phyloP scores from a whole-genome alignment of 2,797 vertebrate genomes.

The Xiphorhynchus erythropygius region DNA sequence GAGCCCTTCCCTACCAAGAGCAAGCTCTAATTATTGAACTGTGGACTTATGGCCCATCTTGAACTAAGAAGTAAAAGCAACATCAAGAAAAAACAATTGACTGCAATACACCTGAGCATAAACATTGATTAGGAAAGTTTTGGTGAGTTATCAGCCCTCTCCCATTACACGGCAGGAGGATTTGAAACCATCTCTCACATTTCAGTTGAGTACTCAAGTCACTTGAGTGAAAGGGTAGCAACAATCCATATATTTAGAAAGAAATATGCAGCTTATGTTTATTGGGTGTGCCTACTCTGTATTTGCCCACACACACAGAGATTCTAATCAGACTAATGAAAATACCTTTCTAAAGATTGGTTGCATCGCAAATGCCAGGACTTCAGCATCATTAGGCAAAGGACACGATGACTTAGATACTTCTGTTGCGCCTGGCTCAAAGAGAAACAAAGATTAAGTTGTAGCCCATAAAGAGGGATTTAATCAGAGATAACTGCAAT shows the following conservation, averaged over 20 bases:
- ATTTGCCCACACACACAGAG: accelerated
- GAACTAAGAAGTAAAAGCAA: background rate
- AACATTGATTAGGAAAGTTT: background rate
- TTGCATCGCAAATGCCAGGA: background rate
- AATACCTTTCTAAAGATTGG: background rate
- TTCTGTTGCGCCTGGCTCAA: background rate
- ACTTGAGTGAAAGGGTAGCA: background rate
- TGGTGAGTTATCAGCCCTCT: background rate
- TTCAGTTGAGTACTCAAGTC: background rate
- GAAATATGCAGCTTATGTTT: background rate
- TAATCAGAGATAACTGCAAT: background rate
- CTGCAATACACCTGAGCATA: background rate
- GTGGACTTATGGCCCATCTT: background rate
- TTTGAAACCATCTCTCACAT: background rate
- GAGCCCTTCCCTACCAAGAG: background rate
- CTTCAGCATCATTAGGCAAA: background rate
- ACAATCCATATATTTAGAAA: background rate
- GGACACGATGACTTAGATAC: background rate
- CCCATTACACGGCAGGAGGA: background rate
- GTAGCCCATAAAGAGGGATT: background rate
- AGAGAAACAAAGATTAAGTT: background rate
- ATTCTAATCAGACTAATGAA: background rate
- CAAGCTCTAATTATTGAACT: background rate
- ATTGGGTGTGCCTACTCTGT: background rate
- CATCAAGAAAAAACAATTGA: background rate